Base-by-base conservation (phyloP, 2,797 vertebrate species). In the Ptychadena robeensis region DNA sequence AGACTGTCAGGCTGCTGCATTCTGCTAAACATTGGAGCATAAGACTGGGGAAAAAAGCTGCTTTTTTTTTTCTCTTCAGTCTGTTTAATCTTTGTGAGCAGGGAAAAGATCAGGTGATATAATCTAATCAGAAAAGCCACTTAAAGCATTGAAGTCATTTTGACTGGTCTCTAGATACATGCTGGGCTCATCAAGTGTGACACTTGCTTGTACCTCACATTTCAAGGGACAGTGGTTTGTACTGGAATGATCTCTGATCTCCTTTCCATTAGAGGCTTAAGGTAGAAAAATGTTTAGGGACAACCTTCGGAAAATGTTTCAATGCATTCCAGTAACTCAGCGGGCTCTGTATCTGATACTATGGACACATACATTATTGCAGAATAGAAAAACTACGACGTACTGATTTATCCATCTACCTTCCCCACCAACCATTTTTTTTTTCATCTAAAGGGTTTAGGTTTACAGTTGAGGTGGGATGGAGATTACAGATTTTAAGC, bases 111-210 rank as follows among this genome's bases (percentile, higher is more conserved):
- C 71, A 67, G 65, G 57, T 59, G 66, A 77, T 82, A 82, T 77
- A 82, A 77, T 82, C 81, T 77, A 71, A 82, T 77, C 81, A 77
- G 73, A 37, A 48, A 77, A 71, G 73, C 66, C 59, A 71, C 81
- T 76, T 82, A 82, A 82, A 25, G 71, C 35, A 82, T 64, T 76
- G 81, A 82, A 82, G 73, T 82, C 70, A 40, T 73, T 77, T 73
- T 71, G 66, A 70, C 73, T 65, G 59, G 73, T 61, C 73, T 73
- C 73, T 65, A 71, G 67, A 61, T 48, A 32, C 73, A 44, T 7
- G 15, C 66, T 71, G 73, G 44, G 73, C 57, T 71, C 74, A 71
- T 77, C 67, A 44, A n/a, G 37, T 34, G 57, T 82, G 73, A 71
- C 30, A 57, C 67, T 77, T 77, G 73, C 70, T 77, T 71, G 35